phyloP scores from a whole-genome alignment of 2,888 invertebrate genomes.

The Leucophenga maculata region DNA sequence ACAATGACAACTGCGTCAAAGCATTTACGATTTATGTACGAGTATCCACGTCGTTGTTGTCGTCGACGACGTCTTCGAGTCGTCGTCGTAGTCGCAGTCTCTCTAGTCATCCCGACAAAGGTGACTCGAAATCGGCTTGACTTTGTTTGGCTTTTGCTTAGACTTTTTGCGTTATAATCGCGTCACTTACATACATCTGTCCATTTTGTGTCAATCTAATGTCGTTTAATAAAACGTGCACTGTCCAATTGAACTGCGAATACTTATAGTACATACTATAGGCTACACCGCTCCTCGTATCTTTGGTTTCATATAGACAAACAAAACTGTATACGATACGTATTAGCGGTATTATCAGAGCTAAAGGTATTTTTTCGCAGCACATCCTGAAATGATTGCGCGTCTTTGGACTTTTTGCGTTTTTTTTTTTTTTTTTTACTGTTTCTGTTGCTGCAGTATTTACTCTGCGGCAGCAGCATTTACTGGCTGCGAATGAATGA shows the following conservation, averaged over 20 bases:
- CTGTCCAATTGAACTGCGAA: constrained; percentile 15
- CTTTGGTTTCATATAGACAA: not conserved
- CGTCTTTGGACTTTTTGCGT: not conserved
- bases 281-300: not conserved
- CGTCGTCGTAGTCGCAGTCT: not conserved
- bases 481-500: constrained; percentile 22
- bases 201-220: constrained; percentile 26
- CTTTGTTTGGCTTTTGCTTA: not conserved
- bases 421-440: not conserved
- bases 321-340: constrained; percentile 11
- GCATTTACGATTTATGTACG: constrained; percentile 22
- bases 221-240: constrained; percentile 27
- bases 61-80: not conserved
- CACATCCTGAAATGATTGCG: constrained; percentile 25
- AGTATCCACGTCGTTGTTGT: constrained; percentile 2
- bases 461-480: constrained; percentile 11
- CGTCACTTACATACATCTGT: constrained; percentile 26
- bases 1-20: constrained; percentile 25
- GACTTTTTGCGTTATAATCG: constrained; percentile 18
- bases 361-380: constrained; percentile 10
- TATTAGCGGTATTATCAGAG: constrained; percentile 26
- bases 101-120: constrained; percentile 4
- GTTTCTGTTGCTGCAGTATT: not conserved
- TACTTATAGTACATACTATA: not conserved
- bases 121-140: not conserved